phyloP scores from a whole-genome alignment of 2,888 invertebrate genomes.

The Allolobophora icterica region DNA sequence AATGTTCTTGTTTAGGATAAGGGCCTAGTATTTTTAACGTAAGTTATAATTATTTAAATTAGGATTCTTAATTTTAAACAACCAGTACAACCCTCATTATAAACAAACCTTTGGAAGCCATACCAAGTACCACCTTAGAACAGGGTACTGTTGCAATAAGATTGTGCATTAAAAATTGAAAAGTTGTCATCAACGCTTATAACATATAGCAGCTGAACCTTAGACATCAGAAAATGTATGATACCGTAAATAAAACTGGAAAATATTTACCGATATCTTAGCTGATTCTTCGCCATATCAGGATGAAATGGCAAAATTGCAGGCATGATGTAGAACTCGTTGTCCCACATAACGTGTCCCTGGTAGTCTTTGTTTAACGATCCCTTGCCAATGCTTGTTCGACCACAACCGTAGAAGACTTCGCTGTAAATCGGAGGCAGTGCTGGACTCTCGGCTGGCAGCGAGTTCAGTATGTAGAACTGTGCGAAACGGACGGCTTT shows the following conservation, averaged over 20 bases:
- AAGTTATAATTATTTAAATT: background rate
- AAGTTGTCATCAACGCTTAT: background rate
- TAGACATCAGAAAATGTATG: background rate
- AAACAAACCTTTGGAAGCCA: background rate
- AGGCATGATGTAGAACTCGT: constrained; percentile 55
- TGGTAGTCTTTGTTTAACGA: constrained; percentile 47
- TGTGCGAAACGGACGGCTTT: constrained; percentile 50
- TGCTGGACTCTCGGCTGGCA: constrained; percentile 51
- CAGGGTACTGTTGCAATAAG: background rate
- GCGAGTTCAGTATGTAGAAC: constrained; percentile 55
- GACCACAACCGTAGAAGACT: constrained; percentile 43
- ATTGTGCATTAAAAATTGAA: background rate
- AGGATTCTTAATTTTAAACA: background rate
- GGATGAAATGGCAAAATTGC: constrained; percentile 54
- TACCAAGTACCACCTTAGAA: background rate
- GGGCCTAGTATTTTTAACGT: background rate
- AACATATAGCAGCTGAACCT: background rate
- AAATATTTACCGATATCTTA: constrained; percentile 46
- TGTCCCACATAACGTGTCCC: constrained; percentile 57
- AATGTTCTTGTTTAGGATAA: too few species aligned
- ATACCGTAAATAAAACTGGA: background rate
- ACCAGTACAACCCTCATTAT: too few species aligned
- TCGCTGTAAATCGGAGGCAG: constrained; percentile 44
- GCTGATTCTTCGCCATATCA: constrained; percentile 49
- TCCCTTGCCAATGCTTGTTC: constrained; percentile 47